Conservation (phyloP, 2,888 invertebrate species). For the Dynastes grantii region DNA sequence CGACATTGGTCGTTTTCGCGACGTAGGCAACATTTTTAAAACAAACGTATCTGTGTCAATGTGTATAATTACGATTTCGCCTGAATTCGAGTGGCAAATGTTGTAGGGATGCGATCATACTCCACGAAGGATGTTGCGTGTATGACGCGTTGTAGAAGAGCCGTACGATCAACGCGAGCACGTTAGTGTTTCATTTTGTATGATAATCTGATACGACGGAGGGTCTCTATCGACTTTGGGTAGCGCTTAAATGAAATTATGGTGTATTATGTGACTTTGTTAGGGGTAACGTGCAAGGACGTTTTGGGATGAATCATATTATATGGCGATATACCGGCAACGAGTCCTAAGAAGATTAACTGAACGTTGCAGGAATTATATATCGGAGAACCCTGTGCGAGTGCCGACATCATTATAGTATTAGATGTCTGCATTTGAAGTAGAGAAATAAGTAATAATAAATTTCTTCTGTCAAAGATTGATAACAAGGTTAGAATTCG, state of each 20-base stretch:
- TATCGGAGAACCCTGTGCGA: neutral
- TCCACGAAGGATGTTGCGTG: neutral
- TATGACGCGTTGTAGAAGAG: no score
- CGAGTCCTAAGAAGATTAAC: no score
- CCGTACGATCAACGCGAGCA: neutral
- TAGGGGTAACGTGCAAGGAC: neutral
- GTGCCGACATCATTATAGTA: no score
- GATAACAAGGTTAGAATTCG: no score
- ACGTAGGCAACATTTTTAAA: no score
- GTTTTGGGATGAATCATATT: constrained; percentile 10
- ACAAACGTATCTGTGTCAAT: no score
- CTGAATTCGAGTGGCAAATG: neutral
- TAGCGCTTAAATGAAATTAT: constrained; percentile 37
- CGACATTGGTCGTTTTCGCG: no score
- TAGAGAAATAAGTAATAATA: no score
- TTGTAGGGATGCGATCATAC: no score
- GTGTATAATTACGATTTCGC: no score
- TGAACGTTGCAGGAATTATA: neutral
- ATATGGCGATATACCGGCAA: neutral
- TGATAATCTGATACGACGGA: constrained; percentile 41
- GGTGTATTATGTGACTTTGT: neutral
- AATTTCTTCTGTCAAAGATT: no score
- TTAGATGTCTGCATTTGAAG: no score
- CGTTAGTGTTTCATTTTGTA: constrained; percentile 26
- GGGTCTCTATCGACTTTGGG: constrained; percentile 27